Evolutionary conservation across 2,888 invertebrate genomes (phyloP).

Genomic region (Teleogryllus oceanicus): DNA sequence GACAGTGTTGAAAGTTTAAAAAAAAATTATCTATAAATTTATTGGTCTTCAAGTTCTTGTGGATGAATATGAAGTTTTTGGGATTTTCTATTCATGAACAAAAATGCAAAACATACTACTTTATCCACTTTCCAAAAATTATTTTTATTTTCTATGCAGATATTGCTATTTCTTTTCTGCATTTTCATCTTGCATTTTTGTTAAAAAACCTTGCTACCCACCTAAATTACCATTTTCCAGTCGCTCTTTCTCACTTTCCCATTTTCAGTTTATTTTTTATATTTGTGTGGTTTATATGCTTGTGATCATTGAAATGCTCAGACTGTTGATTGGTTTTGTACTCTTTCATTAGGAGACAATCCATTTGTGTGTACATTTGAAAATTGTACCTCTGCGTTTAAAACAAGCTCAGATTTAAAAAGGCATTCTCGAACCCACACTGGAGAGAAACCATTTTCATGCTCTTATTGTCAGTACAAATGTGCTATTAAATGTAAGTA

Average conservation of each 20-base stretch:
- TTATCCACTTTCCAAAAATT: too few relatives aligned
- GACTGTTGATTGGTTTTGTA: neutral
- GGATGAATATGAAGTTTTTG: too few relatives aligned
- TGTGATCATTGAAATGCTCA: too few relatives aligned
- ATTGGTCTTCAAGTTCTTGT: too few relatives aligned
- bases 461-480: conserved; percentile 44
- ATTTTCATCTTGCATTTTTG: neutral
- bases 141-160: neutral
- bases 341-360: conserved; percentile 41
- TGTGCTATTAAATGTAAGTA: conserved; percentile 45
- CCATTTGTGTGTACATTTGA: conserved; percentile 45
- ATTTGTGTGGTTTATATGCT: too few relatives aligned
- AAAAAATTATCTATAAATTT: too few relatives aligned
- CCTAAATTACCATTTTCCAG: too few relatives aligned
- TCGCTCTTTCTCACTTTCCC: too few relatives aligned
- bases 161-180: neutral
- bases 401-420: conserved; percentile 50
- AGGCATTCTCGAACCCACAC: conserved; percentile 45
- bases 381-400: conserved; percentile 48
- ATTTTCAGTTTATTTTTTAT: too few relatives aligned
- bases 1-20: too few relatives aligned
- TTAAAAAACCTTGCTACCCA: neutral
- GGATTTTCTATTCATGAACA: too few relatives aligned
- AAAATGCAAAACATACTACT: too few relatives aligned
- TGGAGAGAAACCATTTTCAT: conserved; percentile 44